Evolutionary conservation across 2,888 invertebrate genomes (phyloP), one percentile per base, ranked within the genome.

Genomic region (Ornithoptera alexandrae): DNA sequence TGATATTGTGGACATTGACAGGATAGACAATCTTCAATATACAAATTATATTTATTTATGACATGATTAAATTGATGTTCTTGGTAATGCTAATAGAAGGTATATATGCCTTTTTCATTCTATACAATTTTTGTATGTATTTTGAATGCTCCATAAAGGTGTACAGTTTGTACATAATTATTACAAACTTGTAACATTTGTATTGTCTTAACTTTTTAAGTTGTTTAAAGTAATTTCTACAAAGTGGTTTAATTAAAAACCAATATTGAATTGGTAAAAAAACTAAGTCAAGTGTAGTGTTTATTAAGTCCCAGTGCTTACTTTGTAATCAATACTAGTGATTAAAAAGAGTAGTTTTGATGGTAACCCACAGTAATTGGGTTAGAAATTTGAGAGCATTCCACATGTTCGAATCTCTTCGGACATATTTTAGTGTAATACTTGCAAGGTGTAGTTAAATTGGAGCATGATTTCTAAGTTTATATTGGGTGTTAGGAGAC

Each of bases 301-400:
- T 74, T 77, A 79, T 77, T 58, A 75, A 77, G 77, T 77, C 79
- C 85, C 86, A 87, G 85, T 87, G 83, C 78, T 80, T 81, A 79
- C 74, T 81, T 80, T 79, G 74, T 79, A 82, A 77, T 81, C 81
- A 78, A 82, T 78, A 79, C 82, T 84, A 84, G 84, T 80, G 77
- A 83, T 81, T 82, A 79, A 76, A 70, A 15, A 68, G 71, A 70
- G 71, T 69, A 68, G 76, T 74, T 72, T 71, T 72, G 70, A 73
- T 73, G 73, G 71, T 20, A 53, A 53, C 74, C 74, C 74, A 74
- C 75, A 79, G 78, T 79, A 74, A 78, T 82, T 81, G 77, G 74
- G 72, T 80, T 81, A 80, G 76, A 81, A 80, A 79, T 80, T 79
- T 81, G 84, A 83, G 83, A 86, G 84, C 89, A 89, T 90, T 90